Evolutionary conservation across 30 jellyfish, hydroid and myxozoan genomes (phyloP).

Genomic region (Chironex yamaguchii): DNA sequence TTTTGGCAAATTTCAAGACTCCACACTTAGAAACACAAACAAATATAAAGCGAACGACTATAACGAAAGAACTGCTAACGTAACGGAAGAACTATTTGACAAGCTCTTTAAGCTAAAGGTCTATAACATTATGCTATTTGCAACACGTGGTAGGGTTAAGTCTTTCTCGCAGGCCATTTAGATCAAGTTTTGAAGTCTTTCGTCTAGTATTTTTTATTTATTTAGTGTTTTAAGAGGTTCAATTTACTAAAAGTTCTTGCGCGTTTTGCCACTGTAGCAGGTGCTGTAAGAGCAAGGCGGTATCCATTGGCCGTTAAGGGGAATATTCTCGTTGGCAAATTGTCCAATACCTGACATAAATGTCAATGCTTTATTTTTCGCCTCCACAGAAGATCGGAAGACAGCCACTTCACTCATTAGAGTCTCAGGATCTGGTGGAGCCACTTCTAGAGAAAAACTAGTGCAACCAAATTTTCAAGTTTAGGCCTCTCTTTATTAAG

Average conservation of each 20-base stretch:
- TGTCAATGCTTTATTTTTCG: neutral
- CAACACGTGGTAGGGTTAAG: too few species aligned
- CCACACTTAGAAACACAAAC: too few species aligned
- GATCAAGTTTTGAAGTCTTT: too few species aligned
- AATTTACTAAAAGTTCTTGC: neutral
- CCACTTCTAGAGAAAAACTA: neutral
- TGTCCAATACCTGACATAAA: neutral
- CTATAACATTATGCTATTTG: too few species aligned
- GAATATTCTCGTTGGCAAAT: neutral
- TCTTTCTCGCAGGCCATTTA: too few species aligned
- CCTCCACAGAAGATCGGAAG: conserved; percentile 8
- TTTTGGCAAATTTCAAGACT: too few species aligned
- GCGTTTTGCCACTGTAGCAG: neutral
- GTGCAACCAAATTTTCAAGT: neutral
- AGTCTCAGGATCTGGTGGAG: conserved; percentile 17
- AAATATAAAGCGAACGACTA: too few species aligned
- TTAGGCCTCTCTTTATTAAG: neutral
- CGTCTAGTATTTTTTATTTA: too few species aligned
- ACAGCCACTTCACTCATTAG: conserved; percentile 7
- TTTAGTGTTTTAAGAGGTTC: neutral
- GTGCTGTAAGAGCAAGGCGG: conserved; percentile 13
- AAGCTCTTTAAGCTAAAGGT: too few species aligned
- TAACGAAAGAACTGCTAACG: too few species aligned
- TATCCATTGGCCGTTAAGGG: conserved; percentile 13
- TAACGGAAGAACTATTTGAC: too few species aligned